Conservation (phyloP, 2,797 vertebrate genomes). For the Sebastiscus albofasciatus region DNA sequence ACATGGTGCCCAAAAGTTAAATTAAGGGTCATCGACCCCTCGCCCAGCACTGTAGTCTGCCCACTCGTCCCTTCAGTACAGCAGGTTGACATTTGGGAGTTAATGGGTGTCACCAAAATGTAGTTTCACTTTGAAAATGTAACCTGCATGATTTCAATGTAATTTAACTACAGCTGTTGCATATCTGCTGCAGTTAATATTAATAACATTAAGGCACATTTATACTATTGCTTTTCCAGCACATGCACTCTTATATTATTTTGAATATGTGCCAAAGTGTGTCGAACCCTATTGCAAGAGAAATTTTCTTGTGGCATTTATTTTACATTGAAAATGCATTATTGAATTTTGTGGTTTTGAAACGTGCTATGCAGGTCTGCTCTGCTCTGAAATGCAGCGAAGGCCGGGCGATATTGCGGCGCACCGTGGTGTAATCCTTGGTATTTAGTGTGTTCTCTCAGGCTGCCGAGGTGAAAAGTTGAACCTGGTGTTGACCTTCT, state of each 20-base stretch:
- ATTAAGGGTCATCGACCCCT: neutral
- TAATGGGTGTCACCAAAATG: neutral
- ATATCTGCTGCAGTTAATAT: neutral
- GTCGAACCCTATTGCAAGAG: neutral
- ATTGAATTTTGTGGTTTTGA: constrained; percentile 31
- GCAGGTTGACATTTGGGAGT: neutral
- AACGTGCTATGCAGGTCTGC: constrained; percentile 32
- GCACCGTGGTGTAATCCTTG: constrained; percentile 60
- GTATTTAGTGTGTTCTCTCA: constrained; percentile 73
- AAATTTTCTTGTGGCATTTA: neutral
- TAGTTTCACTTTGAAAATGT: neutral
- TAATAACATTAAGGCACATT: neutral
- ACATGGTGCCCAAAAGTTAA: constrained; percentile 11
- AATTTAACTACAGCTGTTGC: constrained; percentile 1
- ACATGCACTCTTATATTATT: neutral
- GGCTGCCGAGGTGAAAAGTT: constrained; percentile 82
- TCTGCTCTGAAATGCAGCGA: constrained; percentile 26
- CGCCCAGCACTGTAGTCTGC: neutral
- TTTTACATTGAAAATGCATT: constrained; percentile 24
- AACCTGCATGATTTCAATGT: neutral
- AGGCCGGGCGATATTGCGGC: constrained; percentile 54
- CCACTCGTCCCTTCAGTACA: neutral
- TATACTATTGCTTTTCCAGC: neutral
- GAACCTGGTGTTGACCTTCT: constrained; percentile 81
- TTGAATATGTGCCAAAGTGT: neutral